These are phyloP conservation scores for Lasioglossum oenotherae DNA, from an alignment of 2,888 invertebrate species.

Conservation along the genomic window DNA sequence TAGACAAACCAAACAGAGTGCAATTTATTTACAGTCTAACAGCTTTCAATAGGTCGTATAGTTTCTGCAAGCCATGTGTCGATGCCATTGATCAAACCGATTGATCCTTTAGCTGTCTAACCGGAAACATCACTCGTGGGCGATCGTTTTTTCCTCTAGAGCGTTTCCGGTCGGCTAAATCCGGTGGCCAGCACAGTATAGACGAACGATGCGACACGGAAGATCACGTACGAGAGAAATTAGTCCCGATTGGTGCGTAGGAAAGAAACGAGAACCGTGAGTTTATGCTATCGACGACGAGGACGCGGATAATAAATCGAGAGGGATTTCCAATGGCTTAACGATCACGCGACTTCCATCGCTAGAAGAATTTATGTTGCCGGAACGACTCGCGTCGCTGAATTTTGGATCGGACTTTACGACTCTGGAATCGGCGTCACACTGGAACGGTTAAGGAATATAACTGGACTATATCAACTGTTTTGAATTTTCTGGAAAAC, in stretches of 20 bases:
- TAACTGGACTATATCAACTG: neutral
- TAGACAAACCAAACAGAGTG: neutral
- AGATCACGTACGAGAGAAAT: conserved; percentile 38
- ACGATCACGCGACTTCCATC: conserved; percentile 64
- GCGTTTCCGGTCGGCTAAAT: neutral
- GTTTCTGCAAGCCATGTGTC: neutral
- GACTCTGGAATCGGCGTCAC: conserved; percentile 56
- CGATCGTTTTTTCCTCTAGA: neutral
- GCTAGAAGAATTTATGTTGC: conserved; percentile 64
- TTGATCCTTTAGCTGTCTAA: neutral
- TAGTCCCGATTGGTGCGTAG: conserved; percentile 27
- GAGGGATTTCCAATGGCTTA: conserved; percentile 63
- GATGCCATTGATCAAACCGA: neutral
- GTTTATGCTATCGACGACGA: conserved; percentile 56
- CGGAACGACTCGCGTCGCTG: conserved; percentile 63
- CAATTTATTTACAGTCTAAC: neutral
- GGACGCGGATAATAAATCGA: conserved; percentile 65
- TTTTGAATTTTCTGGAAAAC: neutral
- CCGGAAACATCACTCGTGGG: neutral
- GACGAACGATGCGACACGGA: conserved; percentile 1
- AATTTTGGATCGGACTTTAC: conserved; percentile 72
- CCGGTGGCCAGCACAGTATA: neutral
- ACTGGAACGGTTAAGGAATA: neutral
- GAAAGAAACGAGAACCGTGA: conserved; percentile 27
- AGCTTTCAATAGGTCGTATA: neutral